Evolutionary conservation across 2,888 invertebrate species (phyloP).

Genomic region (Drosophila nr. perissopoda): DNA sequence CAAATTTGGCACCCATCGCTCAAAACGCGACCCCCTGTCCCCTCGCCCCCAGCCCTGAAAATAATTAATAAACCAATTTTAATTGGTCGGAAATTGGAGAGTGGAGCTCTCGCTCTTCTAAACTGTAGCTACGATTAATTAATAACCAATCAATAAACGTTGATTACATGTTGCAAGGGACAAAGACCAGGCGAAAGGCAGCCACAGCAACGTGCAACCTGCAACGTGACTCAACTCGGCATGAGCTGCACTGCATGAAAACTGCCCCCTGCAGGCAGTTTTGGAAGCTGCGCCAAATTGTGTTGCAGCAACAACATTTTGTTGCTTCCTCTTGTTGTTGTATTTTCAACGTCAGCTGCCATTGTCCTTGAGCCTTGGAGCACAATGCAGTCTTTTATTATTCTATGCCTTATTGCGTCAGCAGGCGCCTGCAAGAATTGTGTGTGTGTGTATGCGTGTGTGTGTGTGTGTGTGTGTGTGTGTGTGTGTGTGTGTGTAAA

Average conservation of each 20-base stretch:
- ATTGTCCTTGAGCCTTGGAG: conserved; percentile 52
- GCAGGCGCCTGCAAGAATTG: conserved; percentile 24
- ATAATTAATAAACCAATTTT: conserved; percentile 75
- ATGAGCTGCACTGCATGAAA: conserved; percentile 5
- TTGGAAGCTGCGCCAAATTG: conserved; percentile 25
- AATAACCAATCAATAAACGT: conserved; percentile 39
- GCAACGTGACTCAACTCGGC: background rate
- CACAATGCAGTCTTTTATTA: conserved; percentile 70
- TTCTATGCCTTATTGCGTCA: conserved; percentile 73
- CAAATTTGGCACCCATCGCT: conserved; percentile 36
- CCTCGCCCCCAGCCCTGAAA: background rate
- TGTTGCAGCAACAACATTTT: conserved; percentile 6
- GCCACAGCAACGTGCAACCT: background rate
- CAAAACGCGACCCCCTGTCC: conserved; percentile 3
- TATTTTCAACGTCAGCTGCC: conserved; percentile 2
- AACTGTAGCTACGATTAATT: conserved; percentile 19
- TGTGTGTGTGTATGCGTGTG: background rate
- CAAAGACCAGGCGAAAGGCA: background rate
- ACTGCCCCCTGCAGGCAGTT: background rate
- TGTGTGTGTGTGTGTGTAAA: background rate
- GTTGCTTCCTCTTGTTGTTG: background rate
- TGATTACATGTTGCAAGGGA: conserved; percentile 22
- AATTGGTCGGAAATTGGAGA: conserved; percentile 22
- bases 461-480: no score
- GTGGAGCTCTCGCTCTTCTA: background rate